Percentiles rank a stretch among this genome's conserved stretches.
Conservation (phyloP, 2,888 invertebrate species). For the Harpalus rubripes region DNA sequence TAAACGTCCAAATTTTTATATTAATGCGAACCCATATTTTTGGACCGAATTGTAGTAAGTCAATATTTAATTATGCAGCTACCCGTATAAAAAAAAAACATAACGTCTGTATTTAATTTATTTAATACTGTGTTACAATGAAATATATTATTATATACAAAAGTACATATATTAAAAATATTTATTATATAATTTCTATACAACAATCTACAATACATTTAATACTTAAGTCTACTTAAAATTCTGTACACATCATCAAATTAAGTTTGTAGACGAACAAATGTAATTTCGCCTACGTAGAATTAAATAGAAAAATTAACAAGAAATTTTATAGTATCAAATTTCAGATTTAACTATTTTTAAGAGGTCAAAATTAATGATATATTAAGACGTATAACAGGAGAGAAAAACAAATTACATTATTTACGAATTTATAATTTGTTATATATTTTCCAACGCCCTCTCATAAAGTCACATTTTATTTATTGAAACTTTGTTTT, state of each 20-base stretch:
- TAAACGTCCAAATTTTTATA: too few relatives aligned
- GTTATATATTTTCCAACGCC: too few relatives aligned
- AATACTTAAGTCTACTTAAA: constrained; percentile 34
- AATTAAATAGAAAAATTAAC: constrained; percentile 54
- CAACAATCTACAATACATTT: constrained; percentile 15
- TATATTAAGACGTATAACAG: constrained; percentile 13
- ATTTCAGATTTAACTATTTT: constrained; percentile 43
- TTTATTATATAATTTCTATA: constrained; percentile 29
- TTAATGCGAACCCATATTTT: too few relatives aligned
- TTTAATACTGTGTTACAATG: too few relatives aligned
- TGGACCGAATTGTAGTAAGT: too few relatives aligned
- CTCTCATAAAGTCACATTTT: too few relatives aligned
- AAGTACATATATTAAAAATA: constrained; percentile 17
- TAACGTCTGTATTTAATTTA: too few relatives aligned
- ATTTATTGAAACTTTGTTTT: too few relatives aligned
- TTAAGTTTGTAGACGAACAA: constrained; percentile 25
- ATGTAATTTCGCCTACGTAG: constrained; percentile 37
- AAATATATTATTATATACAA: neutral
- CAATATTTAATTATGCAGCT: too few relatives aligned
- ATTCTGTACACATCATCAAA: constrained; percentile 39
- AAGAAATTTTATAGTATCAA: constrained; percentile 41
- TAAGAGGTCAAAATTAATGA: neutral
- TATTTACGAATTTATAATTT: too few relatives aligned
- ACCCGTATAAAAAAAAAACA: too few relatives aligned
- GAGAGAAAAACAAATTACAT: neutral